Evolutionary conservation across 2,797 vertebrate genomes (phyloP).

Genomic region (Bradypodion ventrale): DNA sequence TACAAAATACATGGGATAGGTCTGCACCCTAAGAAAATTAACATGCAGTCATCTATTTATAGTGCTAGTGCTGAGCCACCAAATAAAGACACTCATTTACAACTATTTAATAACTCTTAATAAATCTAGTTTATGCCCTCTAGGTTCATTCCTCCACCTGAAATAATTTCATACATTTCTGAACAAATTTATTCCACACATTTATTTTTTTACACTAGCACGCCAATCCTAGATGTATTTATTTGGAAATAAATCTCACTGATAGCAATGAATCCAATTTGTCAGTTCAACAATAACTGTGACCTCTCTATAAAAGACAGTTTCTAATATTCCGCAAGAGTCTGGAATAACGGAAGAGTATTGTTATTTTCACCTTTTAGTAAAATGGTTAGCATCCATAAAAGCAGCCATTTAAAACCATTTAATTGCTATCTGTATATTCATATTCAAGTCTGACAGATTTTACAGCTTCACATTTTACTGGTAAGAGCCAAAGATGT

Average conservation of each 20-base stretch:
- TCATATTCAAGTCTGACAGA: background rate
- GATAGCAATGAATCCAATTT: background rate
- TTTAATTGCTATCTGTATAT: background rate
- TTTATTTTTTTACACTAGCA: background rate
- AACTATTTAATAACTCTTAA: background rate
- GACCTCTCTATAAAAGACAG: background rate
- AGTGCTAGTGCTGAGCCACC: background rate
- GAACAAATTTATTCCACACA: background rate
- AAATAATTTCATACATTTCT: background rate
- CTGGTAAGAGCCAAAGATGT: background rate
- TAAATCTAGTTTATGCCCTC: background rate
- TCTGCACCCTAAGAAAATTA: slow-evolving; percentile 87
- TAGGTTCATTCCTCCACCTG: background rate
- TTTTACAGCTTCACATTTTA: background rate
- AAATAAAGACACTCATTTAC: slow-evolving; percentile 18
- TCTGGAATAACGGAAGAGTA: background rate
- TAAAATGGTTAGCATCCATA: background rate
- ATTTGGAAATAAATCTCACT: background rate
- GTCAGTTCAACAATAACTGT: background rate
- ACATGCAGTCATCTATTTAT: slow-evolving; percentile 32
- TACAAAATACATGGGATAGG: slow-evolving; percentile 96
- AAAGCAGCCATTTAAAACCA: background rate
- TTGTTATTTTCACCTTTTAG: background rate
- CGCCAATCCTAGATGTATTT: background rate
- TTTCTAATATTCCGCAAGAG: background rate